Evolutionary conservation across 2,888 invertebrate species (phyloP).

Genomic region (Monoplex corrugatus): DNA sequence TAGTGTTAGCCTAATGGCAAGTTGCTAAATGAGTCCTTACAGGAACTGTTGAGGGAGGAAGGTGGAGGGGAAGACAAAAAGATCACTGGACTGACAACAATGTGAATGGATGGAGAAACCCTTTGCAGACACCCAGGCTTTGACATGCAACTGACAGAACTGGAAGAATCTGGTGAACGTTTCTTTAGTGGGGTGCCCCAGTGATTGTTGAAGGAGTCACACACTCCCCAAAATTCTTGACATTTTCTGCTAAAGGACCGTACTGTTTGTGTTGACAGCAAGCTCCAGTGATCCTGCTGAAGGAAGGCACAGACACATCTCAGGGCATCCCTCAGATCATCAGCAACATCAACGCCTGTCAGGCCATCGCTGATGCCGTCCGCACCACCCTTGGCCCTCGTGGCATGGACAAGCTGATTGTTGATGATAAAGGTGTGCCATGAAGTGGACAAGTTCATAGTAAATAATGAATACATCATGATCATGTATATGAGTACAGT

Average conservation of each 20-base stretch:
- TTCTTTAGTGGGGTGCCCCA: neutral
- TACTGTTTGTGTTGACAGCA: constrained; percentile 84
- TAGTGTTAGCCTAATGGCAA: too few relatives aligned
- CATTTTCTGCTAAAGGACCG: neutral
- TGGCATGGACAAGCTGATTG: constrained; percentile 99
- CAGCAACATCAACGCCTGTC: constrained; percentile 98
- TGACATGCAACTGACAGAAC: neutral
- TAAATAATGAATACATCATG: too few relatives aligned
- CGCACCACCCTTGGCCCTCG: constrained; percentile 98
- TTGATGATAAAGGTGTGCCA: constrained; percentile 90
- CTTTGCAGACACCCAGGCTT: neutral
- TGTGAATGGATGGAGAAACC: neutral
- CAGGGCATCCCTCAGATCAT: constrained; percentile 98
- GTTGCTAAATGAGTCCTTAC: too few relatives aligned
- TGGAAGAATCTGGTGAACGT: neutral
- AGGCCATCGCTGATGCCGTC: constrained; percentile 95
- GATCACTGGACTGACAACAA: neutral
- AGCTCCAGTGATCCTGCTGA: constrained; percentile 97
- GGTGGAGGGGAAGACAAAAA: too few relatives aligned
- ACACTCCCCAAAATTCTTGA: too few relatives aligned
- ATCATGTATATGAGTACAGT: too few relatives aligned
- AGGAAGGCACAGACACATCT: constrained; percentile 95
- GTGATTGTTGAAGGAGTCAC: neutral
- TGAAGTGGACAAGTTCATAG: too few relatives aligned
- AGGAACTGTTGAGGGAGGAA: too few relatives aligned